Base-by-base conservation (phyloP, 2,888 invertebrate genomes). In the Hypomecis punctinalis region DNA sequence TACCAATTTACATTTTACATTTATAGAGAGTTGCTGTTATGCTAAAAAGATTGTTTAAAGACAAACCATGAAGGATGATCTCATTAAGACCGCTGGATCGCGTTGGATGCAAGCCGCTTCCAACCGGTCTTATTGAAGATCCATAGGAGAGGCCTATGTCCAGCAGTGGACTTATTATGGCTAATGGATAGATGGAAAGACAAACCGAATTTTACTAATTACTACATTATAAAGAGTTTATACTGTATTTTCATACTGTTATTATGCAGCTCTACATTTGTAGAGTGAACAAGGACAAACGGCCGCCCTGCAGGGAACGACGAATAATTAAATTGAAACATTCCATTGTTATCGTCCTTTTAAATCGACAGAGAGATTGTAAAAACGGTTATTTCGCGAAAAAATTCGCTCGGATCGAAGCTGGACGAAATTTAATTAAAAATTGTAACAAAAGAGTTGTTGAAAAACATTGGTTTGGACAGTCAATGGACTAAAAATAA, bases 241-340 rank as follows among this genome's bases (percentile, higher is more conserved):
- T 23, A 23, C 11, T 33, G 5, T 13, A 6, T 40, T 23, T 43
- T 54, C 48, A 57, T 65, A 61, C 65, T 66, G 61, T 9, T 37
- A 6, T 9, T 53, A 48, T 45, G 35, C 39, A 33, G 5, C 6
- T n/a, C 6, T 58, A 49, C 37, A 13, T 60, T 55, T 55, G 10
- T 45, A 39, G 10, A 61, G 56, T 37, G 53, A 61, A 61, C 63
- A 60, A 60, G 63, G 57, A 68, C 55, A 60, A 61, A 69, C 46
- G 68, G 52, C 11, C 48, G 49, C 57, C 40, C 55, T 64, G 51
- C 57, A 58, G 60, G 49, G 47, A 58, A 33, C 56, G 61, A 48
- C 46, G 70, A 75, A 76, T 76, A 70, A 79, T 77, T 75, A 74
- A 79, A 76, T 74, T 73, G 72, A 72, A 74, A 76, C 67, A 75